phyloP scores from a whole-genome alignment of 2,888 invertebrate species.

The Rhagium mordax region DNA sequence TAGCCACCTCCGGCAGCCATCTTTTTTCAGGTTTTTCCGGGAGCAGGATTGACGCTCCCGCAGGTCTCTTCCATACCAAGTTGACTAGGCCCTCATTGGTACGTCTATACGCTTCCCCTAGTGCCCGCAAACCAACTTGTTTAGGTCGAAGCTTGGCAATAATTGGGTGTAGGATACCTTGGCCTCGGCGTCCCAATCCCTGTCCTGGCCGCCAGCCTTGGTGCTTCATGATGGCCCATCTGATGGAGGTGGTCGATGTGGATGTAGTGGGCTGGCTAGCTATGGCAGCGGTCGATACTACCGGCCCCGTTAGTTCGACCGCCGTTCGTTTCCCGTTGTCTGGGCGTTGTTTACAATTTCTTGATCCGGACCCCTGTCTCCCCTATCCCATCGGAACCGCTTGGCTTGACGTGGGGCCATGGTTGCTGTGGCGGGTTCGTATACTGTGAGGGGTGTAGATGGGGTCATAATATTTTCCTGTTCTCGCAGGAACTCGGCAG shows the following conservation, averaged over 20 bases:
- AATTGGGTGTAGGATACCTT: not conserved
- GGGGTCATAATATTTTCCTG: constrained; percentile 13
- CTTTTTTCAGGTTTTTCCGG: no score
- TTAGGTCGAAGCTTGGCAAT: not conserved
- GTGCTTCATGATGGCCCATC: not conserved
- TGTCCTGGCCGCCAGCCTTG: not conserved
- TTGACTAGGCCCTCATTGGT: not conserved
- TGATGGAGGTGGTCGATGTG: not conserved
- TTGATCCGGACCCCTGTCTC: not conserved
- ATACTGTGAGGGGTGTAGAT: not conserved
- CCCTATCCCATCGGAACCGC: not conserved
- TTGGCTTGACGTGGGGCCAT: not conserved
- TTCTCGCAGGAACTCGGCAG: no score
- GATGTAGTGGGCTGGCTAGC: not conserved
- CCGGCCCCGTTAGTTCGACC: not conserved
- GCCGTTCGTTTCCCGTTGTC: not conserved
- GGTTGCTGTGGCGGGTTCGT: not conserved
- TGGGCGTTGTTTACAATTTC: not conserved
- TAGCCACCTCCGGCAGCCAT: not conserved
- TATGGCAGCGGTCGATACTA: not conserved
- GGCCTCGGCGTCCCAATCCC: not conserved
- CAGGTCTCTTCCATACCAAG: not conserved
- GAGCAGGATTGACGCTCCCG: not conserved
- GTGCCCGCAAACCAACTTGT: not conserved
- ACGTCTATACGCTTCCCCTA: not conserved